Evolutionary conservation across 2,797 vertebrate genomes (phyloP).

Genomic region (Carcharodon carcharias): DNA sequence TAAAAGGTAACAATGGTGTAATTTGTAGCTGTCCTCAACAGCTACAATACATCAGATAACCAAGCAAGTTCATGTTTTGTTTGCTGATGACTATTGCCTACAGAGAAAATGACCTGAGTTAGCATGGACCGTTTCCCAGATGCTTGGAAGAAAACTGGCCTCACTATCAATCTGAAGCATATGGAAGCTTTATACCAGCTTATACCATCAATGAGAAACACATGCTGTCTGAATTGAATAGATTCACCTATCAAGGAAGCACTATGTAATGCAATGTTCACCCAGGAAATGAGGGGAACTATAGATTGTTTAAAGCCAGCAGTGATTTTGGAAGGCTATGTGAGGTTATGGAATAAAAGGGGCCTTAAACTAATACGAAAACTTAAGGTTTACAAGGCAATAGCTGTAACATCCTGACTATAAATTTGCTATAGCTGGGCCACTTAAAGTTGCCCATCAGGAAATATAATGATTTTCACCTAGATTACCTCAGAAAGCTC

Average conservation of each 20-base stretch:
- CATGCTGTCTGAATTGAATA: too few species aligned
- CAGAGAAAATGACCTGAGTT: too few species aligned
- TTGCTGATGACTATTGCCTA: not conserved
- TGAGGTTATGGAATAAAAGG: not conserved
- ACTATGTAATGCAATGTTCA: too few species aligned
- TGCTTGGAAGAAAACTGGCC: too few species aligned
- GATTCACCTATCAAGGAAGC: too few species aligned
- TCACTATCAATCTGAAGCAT: too few species aligned
- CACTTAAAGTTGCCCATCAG: not conserved
- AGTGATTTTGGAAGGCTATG: not conserved
- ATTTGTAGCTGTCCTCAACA: not conserved
- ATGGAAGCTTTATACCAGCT: too few species aligned
- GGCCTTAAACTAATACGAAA: not conserved
- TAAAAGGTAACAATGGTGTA: not conserved
- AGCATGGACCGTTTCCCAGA: too few species aligned
- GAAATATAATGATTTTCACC: not conserved
- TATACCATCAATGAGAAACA: too few species aligned
- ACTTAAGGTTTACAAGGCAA: not conserved
- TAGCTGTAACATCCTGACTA: not conserved
- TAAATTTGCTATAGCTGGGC: not conserved
- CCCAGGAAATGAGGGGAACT: not conserved
- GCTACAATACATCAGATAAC: not conserved
- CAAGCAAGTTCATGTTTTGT: not conserved
- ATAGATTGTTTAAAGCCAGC: not conserved
- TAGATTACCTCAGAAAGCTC: not conserved